Conservation (phyloP, 2,113 vertebrate genomes). For the Ovibos moschatus region DNA sequence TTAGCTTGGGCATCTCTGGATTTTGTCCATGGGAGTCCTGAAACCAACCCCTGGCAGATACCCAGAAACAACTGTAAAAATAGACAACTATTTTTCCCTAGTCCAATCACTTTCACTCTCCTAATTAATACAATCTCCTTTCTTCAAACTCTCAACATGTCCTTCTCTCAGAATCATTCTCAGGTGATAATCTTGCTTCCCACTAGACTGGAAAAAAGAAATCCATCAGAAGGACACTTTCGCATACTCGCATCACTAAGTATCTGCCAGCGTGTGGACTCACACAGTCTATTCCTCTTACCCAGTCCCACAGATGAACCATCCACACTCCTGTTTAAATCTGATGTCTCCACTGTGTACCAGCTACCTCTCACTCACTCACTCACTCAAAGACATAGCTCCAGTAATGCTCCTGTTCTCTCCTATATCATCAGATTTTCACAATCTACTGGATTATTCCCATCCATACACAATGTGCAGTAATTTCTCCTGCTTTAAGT, state of each 20-base stretch:
- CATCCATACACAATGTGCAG: neutral
- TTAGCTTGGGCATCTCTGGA: neutral
- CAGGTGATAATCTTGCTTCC: neutral
- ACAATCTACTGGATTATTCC: neutral
- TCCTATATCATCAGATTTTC: neutral
- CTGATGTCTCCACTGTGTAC: neutral
- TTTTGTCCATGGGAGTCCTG: neutral
- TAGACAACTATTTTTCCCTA: neutral
- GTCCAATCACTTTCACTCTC: neutral
- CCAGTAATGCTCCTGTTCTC: neutral
- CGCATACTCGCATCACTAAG: neutral
- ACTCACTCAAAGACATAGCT: neutral
- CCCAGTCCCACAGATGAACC: neutral
- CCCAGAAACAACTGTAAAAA: neutral
- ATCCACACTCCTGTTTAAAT: neutral
- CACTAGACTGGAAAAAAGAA: neutral
- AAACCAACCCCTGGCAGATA: neutral
- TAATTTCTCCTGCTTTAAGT: neutral
- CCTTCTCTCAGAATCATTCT: neutral
- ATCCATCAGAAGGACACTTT: neutral
- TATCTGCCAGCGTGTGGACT: neutral
- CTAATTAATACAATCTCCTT: neutral
- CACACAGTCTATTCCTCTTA: neutral
- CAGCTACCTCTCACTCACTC: neutral
- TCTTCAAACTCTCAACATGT: neutral